Percentiles rank a stretch among this genome's conserved stretches.
phyloP scores from a whole-genome alignment of 2,888 invertebrate genomes.

The Monochamus alternatus region DNA sequence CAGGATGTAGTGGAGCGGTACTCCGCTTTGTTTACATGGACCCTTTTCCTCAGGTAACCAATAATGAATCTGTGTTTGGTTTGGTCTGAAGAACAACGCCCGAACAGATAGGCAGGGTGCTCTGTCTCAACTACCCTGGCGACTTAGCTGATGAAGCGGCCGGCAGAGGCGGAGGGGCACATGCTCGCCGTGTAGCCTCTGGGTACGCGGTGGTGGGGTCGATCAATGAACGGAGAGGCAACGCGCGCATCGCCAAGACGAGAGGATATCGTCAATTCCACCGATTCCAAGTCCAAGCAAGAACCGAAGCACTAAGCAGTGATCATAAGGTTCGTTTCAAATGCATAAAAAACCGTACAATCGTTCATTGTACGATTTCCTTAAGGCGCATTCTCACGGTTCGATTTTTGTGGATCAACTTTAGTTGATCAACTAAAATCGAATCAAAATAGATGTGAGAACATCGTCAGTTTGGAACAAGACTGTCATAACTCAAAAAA shows the following conservation, averaged over 20 bases:
- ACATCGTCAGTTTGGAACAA: too few relatives aligned
- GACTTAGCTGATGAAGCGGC: constrained; percentile 47
- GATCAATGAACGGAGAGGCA: constrained; percentile 66
- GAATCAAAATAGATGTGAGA: too few relatives aligned
- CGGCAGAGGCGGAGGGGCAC: constrained; percentile 61
- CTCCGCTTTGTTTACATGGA: constrained; percentile 49
- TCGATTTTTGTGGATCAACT: too few relatives aligned
- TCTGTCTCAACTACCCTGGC: constrained; percentile 66
- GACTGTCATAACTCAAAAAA: too few relatives aligned
- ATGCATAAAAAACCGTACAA: too few relatives aligned
- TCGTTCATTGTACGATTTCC: too few relatives aligned
- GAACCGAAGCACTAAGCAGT: too few relatives aligned
- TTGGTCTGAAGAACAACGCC: constrained; percentile 62
- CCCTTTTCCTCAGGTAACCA: constrained; percentile 6
- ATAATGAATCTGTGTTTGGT: constrained; percentile 34
- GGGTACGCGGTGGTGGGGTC: constrained; percentile 61
- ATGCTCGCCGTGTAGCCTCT: constrained; percentile 50
- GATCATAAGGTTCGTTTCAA: too few relatives aligned
- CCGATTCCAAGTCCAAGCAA: background rate
- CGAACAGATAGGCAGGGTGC: constrained; percentile 60
- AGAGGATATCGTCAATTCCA: constrained; percentile 9
- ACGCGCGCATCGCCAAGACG: constrained; percentile 41
- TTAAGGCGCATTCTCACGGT: too few relatives aligned
- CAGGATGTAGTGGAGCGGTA: constrained; percentile 28
- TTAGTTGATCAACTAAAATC: too few relatives aligned